phyloP scores from a whole-genome alignment of 1,140 invertebrate species.

The Cydia amplana region DNA sequence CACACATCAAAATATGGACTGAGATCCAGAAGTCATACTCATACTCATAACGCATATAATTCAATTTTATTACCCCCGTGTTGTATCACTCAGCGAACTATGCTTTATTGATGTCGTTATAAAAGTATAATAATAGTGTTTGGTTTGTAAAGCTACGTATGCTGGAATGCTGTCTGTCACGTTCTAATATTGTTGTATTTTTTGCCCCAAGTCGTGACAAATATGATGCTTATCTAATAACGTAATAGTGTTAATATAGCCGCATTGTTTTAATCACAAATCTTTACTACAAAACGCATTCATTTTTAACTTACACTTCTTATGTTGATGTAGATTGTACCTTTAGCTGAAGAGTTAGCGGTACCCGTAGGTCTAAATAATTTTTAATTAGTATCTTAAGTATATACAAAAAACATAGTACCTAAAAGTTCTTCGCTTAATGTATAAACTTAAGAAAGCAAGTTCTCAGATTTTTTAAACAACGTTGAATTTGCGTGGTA shows the following conservation, averaged over 20 bases:
- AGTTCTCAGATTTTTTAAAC: too few relatives aligned
- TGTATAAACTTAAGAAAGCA: too few relatives aligned
- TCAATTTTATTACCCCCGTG: conserved; percentile 22
- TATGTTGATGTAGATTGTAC: background rate
- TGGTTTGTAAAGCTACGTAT: conserved; percentile 7
- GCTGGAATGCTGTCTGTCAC: conserved; percentile 8
- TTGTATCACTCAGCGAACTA: conserved; percentile 25
- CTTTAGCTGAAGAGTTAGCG: background rate
- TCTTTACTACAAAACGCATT: too few relatives aligned
- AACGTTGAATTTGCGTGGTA: too few relatives aligned
- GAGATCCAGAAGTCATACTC: conserved; percentile 14
- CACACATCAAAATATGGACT: conserved; percentile 16
- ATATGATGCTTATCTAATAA: conserved; percentile 14
- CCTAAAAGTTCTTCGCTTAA: too few relatives aligned
- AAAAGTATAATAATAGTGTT: conserved; percentile 27
- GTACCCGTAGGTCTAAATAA: background rate
- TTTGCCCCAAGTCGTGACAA: conserved; percentile 20
- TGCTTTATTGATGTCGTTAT: conserved; percentile 10
- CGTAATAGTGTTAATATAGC: background rate
- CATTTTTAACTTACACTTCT: background rate
- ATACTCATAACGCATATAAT: conserved; percentile 19
- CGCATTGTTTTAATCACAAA: conserved; percentile 12
- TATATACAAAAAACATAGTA: too few relatives aligned
- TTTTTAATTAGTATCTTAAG: too few relatives aligned
- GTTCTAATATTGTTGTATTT: conserved; percentile 17